Conservation (phyloP, 2,113 vertebrate species). For the Callorhinus ursinus region DNA sequence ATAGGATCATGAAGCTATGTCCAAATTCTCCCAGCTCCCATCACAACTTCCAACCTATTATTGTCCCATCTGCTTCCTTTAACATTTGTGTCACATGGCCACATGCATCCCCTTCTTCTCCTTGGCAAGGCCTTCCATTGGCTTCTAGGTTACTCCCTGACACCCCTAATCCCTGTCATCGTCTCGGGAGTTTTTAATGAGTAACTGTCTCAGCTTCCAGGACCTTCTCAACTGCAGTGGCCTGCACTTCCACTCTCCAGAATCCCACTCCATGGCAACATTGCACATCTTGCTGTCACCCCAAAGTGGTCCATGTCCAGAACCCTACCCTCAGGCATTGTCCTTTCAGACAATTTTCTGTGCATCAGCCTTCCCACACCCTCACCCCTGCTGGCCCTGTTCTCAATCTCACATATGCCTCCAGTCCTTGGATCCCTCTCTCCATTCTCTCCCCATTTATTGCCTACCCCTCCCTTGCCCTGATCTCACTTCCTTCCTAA, state of each 20-base stretch:
- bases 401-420: neutral
- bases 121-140: neutral
- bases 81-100: neutral
- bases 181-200: neutral
- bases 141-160: neutral
- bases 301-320: neutral
- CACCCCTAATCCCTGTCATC: neutral
- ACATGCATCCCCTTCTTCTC: neutral
- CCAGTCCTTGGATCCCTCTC: neutral
- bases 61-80: neutral
- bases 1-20: neutral
- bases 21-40: neutral
- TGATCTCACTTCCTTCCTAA: neutral
- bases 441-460: neutral
- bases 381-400: fast-evolving
- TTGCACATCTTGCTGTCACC: neutral
- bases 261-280: neutral
- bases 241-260: too few relatives aligned
- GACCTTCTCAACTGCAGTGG: neutral
- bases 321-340: neutral
- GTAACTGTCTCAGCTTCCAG: neutral
- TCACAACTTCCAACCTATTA: neutral
- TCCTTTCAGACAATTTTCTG: neutral
- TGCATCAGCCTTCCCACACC: fast-evolving
- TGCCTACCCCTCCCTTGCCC: too few relatives aligned